These are phyloP conservation scores for Ophion obscuratus DNA, from an alignment of 2,888 invertebrate species.

Conservation along the genomic window DNA sequence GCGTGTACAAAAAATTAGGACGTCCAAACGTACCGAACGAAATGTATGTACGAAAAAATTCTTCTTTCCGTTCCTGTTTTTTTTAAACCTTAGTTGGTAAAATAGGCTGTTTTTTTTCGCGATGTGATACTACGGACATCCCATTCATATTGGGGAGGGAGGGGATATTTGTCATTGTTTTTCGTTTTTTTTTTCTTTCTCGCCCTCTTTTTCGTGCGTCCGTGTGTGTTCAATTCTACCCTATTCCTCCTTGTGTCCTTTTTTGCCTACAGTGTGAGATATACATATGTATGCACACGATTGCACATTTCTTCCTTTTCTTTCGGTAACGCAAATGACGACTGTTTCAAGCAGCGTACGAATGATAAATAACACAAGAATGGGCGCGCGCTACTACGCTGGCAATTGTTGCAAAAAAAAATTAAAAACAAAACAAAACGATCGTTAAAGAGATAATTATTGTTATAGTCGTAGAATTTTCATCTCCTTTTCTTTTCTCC, in stretches of 20 bases:
- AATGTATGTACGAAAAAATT: slow-evolving; percentile 74
- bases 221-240: slow-evolving; percentile 11
- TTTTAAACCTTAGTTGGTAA: slow-evolving; percentile 76
- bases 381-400: slow-evolving; percentile 73
- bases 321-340: slow-evolving; percentile 61
- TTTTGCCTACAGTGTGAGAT: background rate
- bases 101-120: slow-evolving; percentile 75
- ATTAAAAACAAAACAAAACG: slow-evolving; percentile 76
- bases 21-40: slow-evolving; percentile 81
- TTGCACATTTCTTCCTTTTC: slow-evolving; percentile 44
- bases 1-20: slow-evolving; percentile 79
- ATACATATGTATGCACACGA: background rate
- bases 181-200: slow-evolving; percentile 33
- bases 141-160: slow-evolving; percentile 25
- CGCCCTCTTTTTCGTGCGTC: slow-evolving; percentile 18
- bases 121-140: slow-evolving; percentile 54
- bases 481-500: slow-evolving; percentile 24
- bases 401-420: slow-evolving; percentile 82
- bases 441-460: slow-evolving; percentile 66
- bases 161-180: slow-evolving; percentile 26
- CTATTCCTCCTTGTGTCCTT: slow-evolving; percentile 15
- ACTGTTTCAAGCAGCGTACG: slow-evolving; percentile 68
- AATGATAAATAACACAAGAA: slow-evolving; percentile 68
- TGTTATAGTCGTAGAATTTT: slow-evolving; percentile 43
- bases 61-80: slow-evolving; percentile 68